A percentile compares a stretch with the other conserved stretches of the same genome.
Conservation (phyloP, 2,113 vertebrate genomes). For the Lepidothrix coronata region DNA sequence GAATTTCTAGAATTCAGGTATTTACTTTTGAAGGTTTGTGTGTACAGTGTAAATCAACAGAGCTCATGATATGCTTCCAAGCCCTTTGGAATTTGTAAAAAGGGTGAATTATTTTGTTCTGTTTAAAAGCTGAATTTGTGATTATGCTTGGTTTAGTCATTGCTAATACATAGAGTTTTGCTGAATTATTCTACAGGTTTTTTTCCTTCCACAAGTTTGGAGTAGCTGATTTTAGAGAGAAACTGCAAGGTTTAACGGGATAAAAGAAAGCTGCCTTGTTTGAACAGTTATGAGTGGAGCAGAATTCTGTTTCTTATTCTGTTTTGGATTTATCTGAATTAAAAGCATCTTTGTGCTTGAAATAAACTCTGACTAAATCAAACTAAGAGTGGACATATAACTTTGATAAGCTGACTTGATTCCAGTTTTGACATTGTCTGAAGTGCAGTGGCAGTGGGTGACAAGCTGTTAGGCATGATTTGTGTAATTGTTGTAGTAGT, state of each 20-base stretch:
- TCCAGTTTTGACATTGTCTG: neutral
- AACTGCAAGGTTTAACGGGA: neutral
- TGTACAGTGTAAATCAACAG: neutral
- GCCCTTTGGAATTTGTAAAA: neutral
- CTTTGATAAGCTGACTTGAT: neutral
- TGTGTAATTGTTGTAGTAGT: neutral
- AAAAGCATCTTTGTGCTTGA: neutral
- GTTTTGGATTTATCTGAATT: neutral
- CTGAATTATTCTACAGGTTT: neutral
- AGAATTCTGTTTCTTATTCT: neutral
- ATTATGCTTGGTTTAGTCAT: neutral
- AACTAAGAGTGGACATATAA: neutral
- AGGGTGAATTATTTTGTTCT: neutral
- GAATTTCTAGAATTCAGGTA: neutral
- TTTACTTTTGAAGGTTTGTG: neutral
- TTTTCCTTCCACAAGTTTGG: neutral
- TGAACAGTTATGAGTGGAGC: neutral
- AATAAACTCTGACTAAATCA: neutral
- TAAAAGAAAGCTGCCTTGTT: neutral
- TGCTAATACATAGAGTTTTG: neutral
- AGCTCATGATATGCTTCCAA: neutral
- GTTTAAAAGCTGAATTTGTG: neutral
- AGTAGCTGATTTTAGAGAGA: neutral
- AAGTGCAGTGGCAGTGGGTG: neutral
- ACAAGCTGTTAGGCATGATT: neutral